Evolutionary conservation across 1,140 invertebrate species (phyloP).

Genomic region (Ceratosolen solmsi): DNA sequence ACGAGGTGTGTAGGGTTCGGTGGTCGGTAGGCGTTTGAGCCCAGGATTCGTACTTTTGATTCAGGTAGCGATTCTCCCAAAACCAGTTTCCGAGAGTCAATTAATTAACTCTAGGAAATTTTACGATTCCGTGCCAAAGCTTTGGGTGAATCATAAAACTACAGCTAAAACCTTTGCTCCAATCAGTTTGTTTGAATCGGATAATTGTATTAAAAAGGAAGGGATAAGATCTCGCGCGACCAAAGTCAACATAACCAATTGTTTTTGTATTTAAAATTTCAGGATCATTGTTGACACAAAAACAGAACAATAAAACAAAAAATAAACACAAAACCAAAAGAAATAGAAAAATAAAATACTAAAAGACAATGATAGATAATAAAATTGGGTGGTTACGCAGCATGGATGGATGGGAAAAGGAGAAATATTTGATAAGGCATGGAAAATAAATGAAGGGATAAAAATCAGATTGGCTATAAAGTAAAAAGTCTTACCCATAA

Average conservation of each 20-base stretch:
- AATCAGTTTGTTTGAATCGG: background rate
- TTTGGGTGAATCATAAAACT: background rate
- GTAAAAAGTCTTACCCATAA: constrained; percentile 15
- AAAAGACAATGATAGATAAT: too few species aligned
- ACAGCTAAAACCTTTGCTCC: background rate
- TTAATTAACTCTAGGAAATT: constrained; percentile 23
- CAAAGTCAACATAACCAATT: background rate
- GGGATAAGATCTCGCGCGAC: background rate
- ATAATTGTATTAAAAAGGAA: background rate
- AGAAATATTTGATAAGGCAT: constrained; percentile 42
- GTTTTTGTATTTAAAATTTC: background rate
- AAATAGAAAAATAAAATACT: too few species aligned
- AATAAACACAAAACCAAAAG: too few species aligned
- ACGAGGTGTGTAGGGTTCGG: constrained; percentile 10
- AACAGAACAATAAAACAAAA: too few species aligned
- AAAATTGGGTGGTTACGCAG: background rate
- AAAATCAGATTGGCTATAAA: constrained; percentile 42
- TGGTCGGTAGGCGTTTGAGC: background rate
- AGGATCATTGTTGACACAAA: background rate
- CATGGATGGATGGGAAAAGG: background rate
- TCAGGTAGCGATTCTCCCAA: background rate
- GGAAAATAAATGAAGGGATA: constrained; percentile 3
- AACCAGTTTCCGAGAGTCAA: background rate
- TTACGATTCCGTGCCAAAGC: background rate
- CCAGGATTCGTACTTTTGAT: background rate